Conservation (phyloP, 1,140 invertebrate species). For the Helicoverpa zea region DNA sequence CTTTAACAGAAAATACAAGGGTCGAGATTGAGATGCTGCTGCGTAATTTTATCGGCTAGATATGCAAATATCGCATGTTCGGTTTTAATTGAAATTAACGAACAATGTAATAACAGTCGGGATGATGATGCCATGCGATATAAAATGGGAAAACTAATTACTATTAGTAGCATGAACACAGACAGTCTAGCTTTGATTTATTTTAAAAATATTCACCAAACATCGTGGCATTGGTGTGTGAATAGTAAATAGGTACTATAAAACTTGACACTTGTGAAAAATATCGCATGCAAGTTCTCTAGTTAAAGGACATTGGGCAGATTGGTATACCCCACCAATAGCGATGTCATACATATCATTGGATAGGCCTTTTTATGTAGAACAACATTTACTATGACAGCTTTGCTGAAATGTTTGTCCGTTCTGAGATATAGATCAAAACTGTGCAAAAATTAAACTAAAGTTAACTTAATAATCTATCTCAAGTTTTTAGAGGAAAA, state of each 20-base stretch:
- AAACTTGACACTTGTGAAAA: neutral
- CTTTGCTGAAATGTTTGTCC: too few relatives aligned
- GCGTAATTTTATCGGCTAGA: neutral
- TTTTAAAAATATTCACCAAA: neutral
- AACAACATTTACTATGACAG: too few relatives aligned
- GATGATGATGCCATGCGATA: neutral
- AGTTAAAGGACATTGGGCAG: too few relatives aligned
- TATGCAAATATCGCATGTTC: conserved; percentile 19
- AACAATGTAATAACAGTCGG: neutral
- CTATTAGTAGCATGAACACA: neutral
- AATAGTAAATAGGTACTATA: too few relatives aligned
- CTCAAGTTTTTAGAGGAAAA: too few relatives aligned
- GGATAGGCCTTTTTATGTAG: too few relatives aligned
- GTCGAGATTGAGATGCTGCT: neutral
- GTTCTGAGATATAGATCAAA: too few relatives aligned
- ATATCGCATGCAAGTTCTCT: too few relatives aligned
- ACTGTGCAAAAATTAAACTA: too few relatives aligned
- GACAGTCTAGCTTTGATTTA: neutral
- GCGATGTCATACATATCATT: too few relatives aligned
- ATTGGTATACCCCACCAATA: too few relatives aligned
- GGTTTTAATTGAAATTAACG: conserved; percentile 1
- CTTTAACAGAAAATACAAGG: neutral
- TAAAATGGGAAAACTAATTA: neutral
- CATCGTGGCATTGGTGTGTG: neutral
- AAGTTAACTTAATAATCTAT: too few relatives aligned